Evolutionary conservation across 2,113 vertebrate species (phyloP).

Genomic region (Uria lomvia): DNA sequence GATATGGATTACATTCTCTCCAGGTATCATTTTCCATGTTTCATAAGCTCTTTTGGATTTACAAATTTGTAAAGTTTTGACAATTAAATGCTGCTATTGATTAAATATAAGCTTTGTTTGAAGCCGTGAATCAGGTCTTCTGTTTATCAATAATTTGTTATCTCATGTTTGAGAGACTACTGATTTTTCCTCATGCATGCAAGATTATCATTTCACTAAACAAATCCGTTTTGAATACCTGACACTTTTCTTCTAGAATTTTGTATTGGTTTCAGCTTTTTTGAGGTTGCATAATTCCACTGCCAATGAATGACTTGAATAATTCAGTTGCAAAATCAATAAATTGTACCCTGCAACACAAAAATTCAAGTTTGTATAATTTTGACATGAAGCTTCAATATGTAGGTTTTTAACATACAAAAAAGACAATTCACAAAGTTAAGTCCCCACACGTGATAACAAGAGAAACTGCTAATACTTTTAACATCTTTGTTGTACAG

Average conservation of each 20-base stretch:
- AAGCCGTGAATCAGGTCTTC: neutral
- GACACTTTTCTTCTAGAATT: constrained; percentile 1
- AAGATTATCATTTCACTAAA: constrained; percentile 33
- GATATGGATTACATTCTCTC: neutral
- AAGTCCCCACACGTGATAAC: neutral
- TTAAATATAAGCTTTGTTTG: constrained; percentile 24
- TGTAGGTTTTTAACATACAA: neutral
- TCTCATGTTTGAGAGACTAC: constrained; percentile 14
- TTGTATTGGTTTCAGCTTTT: constrained; percentile 19
- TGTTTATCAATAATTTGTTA: neutral
- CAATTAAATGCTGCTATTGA: constrained; percentile 5
- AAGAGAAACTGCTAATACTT: neutral
- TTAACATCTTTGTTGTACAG: neutral
- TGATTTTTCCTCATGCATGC: neutral
- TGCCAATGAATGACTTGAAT: constrained; percentile 31
- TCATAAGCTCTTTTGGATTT: neutral
- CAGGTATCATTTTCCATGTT: neutral
- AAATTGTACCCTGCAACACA: neutral
- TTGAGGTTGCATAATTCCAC: constrained; percentile 3
- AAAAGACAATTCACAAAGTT: neutral
- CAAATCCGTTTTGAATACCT: neutral
- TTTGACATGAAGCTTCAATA: neutral
- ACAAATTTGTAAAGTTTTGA: neutral
- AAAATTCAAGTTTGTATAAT: neutral
- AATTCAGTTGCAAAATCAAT: constrained; percentile 49